A percentile compares a stretch with the other conserved stretches of the same genome.
phyloP scores from a whole-genome alignment of 2,113 vertebrate species.

The Xiphias gladius region DNA sequence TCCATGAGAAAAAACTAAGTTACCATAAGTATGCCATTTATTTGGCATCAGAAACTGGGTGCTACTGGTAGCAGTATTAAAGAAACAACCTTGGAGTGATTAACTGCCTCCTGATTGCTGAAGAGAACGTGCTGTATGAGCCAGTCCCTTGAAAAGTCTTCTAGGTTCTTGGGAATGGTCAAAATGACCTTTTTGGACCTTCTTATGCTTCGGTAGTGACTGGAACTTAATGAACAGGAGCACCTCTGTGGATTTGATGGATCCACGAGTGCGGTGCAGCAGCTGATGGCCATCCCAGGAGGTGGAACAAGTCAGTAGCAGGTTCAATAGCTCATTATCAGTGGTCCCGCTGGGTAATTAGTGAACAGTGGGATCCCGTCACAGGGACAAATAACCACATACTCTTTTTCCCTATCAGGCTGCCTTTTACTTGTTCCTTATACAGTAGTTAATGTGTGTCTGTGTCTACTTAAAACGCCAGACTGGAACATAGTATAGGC shows the following conservation, averaged over 20 bases:
- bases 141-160: constrained; percentile 41
- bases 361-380: constrained; percentile 78
- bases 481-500: not conserved
- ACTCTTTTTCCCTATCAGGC: constrained; percentile 45
- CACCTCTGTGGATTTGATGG: constrained; percentile 72
- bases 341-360: constrained; percentile 83
- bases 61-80: not conserved
- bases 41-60: constrained; percentile 4
- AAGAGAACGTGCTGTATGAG: constrained; percentile 35
- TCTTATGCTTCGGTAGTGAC: constrained; percentile 59
- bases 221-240: constrained; percentile 75
- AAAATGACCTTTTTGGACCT: constrained; percentile 80
- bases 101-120: constrained; percentile 30
- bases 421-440: constrained; percentile 22
- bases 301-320: constrained; percentile 65
- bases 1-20: constrained; percentile 10
- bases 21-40: not conserved
- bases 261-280: constrained; percentile 67
- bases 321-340: constrained; percentile 87
- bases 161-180: constrained; percentile 29
- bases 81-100: constrained; percentile 1
- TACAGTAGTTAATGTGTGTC: not conserved
- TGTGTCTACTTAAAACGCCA: not conserved
- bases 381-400: constrained; percentile 78
- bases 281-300: constrained; percentile 76